Base-by-base conservation (phyloP, 1,140 invertebrate species). In the Latrodectus geometricus region DNA sequence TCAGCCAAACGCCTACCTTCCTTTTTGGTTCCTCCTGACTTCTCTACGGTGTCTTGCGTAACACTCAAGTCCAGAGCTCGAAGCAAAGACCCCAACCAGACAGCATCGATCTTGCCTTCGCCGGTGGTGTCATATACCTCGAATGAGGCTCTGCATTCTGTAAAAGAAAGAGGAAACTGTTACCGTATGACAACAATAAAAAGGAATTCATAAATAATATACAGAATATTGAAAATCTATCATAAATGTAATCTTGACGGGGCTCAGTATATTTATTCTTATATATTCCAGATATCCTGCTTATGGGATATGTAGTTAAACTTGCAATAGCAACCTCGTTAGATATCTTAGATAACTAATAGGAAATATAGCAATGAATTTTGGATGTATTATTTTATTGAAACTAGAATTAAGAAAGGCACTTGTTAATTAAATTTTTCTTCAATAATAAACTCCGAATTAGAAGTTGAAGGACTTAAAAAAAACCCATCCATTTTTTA, bases 11-110 rank as follows among this genome's bases (percentile, higher is more conserved):
- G 88, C 92, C 95, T 94, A 94, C 97, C 97, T 93, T 95, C 96
- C 94, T 99, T 98, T 92, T 98, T 96, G 92, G 97, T 97, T 88
- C 97, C 97, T 88, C 98, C 97, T 89, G 98, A 92, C 92, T 98
- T 98, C 90, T 96, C 95, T 90, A 98, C 95, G 88, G 95, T 94
- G 85, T 96, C 95, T 90, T 96, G 93, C 90, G 97, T 99, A 90
- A 97, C 97, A 93, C 98, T 98, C 89, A 96, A 93, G 92, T 97
- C 97, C 87, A 98, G 93, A 89, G 97, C 97, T 84, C 97, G 94
- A 89, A 99, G 94, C 89, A 97, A 93, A 92, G 98, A 96, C 88
- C 97, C 98, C 89, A 97, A 92, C 92, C 97, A 94, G 92, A 93
- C 93, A 89, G 94, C 95, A 91, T 98, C 97, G 87, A 97, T 94